Evolutionary conservation across 1,140 invertebrate genomes (phyloP).

Genomic region (Cecropterus lyciades): DNA sequence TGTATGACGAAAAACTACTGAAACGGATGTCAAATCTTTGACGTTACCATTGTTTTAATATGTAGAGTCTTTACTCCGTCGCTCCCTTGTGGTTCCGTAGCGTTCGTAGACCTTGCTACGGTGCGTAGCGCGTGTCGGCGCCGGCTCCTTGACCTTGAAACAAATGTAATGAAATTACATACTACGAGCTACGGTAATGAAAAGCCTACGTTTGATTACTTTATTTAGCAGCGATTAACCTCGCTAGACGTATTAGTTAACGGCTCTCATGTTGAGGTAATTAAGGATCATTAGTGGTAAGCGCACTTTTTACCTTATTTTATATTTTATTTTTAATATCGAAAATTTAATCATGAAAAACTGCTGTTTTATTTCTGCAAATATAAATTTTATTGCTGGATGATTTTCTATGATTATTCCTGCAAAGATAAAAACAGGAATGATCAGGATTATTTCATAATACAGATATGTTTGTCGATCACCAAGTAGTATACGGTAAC

Average conservation of each 20-base stretch:
- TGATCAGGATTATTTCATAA: no score
- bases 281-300: neutral
- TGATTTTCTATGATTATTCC: no score
- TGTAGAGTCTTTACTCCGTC: neutral
- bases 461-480: no score
- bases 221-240: conserved; percentile 13
- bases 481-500: no score
- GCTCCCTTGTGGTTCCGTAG: conserved; percentile 10
- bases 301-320: neutral
- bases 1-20: neutral
- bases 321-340: neutral
- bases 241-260: neutral
- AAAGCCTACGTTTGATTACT: conserved; percentile 17
- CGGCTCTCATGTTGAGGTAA: neutral
- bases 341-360: neutral
- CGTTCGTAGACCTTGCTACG: conserved; percentile 18
- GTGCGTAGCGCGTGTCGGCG: conserved; percentile 2
- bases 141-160: conserved; percentile 15
- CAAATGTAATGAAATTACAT: conserved; percentile 17
- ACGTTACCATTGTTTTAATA: neutral
- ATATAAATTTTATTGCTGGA: neutral
- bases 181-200: conserved; percentile 16
- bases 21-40: neutral
- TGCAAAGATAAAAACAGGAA: no score
- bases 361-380: neutral